These are phyloP conservation scores for Pluvialis apricaria DNA, from an alignment of 2,113 vertebrate species.

Conservation along the genomic window DNA sequence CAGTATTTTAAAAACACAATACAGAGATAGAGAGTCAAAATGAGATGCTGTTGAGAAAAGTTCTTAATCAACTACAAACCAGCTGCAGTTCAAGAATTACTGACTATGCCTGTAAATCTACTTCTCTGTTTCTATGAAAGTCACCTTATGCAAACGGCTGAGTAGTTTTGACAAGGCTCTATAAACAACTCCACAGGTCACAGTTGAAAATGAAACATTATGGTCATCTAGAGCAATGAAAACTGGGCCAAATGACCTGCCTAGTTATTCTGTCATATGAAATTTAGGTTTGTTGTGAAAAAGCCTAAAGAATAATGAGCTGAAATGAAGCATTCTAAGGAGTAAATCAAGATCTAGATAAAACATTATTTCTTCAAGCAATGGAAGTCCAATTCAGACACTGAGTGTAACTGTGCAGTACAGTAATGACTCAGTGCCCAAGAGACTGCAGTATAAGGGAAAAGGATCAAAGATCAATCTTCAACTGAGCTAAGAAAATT, in stretches of 20 bases:
- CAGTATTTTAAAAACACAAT: neutral
- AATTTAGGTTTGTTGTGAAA: neutral
- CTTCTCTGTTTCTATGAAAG: neutral
- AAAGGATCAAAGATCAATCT: neutral
- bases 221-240: neutral
- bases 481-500: neutral
- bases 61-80: neutral
- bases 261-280: neutral
- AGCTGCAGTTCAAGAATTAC: neutral
- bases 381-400: neutral
- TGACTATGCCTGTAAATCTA: neutral
- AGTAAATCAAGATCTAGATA: neutral
- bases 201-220: neutral
- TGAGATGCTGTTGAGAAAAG: neutral
- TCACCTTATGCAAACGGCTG: neutral
- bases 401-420: neutral
- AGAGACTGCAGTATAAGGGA: neutral
- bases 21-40: neutral
- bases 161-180: neutral
- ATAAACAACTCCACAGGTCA: neutral
- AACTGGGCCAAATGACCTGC: neutral
- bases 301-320: neutral
- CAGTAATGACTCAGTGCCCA: neutral
- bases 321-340: neutral
- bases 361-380: neutral